Base-by-base conservation (phyloP, 2,797 vertebrate genomes). In the Geotria australis region DNA sequence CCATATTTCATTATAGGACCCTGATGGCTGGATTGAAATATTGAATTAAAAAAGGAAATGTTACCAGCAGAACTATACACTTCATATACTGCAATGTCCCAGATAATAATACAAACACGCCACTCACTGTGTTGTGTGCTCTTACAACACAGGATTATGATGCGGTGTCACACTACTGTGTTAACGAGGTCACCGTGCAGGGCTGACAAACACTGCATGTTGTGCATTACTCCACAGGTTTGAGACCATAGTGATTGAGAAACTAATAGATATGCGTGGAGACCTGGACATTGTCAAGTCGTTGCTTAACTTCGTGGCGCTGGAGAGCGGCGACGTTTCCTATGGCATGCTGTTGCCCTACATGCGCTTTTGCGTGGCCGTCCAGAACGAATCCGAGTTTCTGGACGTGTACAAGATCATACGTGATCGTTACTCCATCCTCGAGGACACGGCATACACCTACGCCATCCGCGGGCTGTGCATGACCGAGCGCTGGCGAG, bases 271-370 rank as follows among this genome's bases (percentile, higher is more conserved):
- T 1, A 57, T 12, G 4, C 59, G 59, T 46, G 68, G 70, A 8
- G 65, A 79, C 47, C 24, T 88, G 56, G 68, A 80, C 60, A 69
- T 85, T 3, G 83, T 81, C 14, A 95, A 91, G 67, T 98, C 91
- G 56, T 68, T 96, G 51, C 68, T 98, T 67, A 72, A 71, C 11
- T 77, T 77, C 57, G 66, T 80, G 15, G 81, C 79, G 11, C 67
- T 62, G 49, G 78, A 75, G 58, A 70, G 71, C 0, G 78, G 82
- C 48, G 79, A 79, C 1, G 45, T 96, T 62, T 57, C 71, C 0
- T 96, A 95, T 58, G 64, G 66, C 49, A 59, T 86, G 51, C 64
- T 98, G 10, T 59, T 89, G n/a, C 73, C 60, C 57, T 98, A 88
- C 63, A 70, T 95, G 63, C 62, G 63, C 1, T 59, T 96, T 8